A percentile compares a stretch with the other conserved stretches of the same genome.
phyloP scores from a whole-genome alignment of 2,113 vertebrate genomes.

The Promerops cafer region DNA sequence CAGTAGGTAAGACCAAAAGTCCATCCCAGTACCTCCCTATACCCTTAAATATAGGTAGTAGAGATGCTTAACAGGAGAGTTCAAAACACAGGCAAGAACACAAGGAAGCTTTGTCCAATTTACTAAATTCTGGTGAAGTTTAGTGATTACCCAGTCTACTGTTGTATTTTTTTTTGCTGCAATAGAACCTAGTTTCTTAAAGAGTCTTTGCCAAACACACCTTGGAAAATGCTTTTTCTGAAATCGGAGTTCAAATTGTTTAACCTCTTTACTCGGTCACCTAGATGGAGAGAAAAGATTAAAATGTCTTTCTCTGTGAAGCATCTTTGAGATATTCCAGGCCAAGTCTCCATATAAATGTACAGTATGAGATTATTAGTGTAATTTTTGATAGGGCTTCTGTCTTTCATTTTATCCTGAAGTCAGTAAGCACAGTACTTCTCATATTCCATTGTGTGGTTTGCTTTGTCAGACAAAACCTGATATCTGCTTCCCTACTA shows the following conservation, averaged over 20 bases:
- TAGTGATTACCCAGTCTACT: neutral
- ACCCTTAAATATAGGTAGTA: neutral
- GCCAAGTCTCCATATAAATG: neutral
- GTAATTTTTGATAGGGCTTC: slow-evolving; percentile 14
- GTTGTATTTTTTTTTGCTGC: neutral
- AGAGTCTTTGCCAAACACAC: neutral
- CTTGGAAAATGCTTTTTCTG: neutral
- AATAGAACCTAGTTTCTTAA: neutral
- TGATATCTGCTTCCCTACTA: slow-evolving; percentile 66
- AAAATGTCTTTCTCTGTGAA: neutral
- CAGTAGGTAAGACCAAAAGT: neutral
- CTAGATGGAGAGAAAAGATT: slow-evolving; percentile 12
- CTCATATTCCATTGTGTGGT: slow-evolving; percentile 49
- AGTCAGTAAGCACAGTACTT: slow-evolving; percentile 34
- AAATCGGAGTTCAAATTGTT: neutral
- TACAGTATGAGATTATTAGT: neutral
- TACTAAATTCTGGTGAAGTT: neutral
- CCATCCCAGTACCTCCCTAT: neutral
- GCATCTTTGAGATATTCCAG: slow-evolving; percentile 5
- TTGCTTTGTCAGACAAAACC: slow-evolving; percentile 65
- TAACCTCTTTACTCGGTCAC: slow-evolving; percentile 1
- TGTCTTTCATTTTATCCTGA: slow-evolving; percentile 38
- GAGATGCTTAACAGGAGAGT: neutral
- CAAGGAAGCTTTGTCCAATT: neutral
- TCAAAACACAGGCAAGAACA: neutral